Base-by-base conservation (phyloP, 2,888 invertebrate genomes). In the Dryocosmus kuriphilus region DNA sequence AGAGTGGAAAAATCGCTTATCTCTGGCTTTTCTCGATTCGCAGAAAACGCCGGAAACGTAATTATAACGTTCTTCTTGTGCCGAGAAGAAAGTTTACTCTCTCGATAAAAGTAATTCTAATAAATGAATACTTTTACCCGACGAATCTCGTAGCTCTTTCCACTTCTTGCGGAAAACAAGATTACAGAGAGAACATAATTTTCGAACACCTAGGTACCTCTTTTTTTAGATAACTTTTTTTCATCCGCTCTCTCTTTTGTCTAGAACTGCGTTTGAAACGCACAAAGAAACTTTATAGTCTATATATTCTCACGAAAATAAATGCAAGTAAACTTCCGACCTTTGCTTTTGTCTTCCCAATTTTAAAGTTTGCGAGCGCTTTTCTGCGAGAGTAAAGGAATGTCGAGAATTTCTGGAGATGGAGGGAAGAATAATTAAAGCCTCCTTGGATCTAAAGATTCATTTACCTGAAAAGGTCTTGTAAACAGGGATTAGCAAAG, bases 131-230 rank as follows among this genome's bases (percentile, higher is more conserved):
- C 63, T 63, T 63, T 35, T 35, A 24, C n/a, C 14, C 22, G 35
- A 32, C 22, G n/a, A 62, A 19, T 22, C 35, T 63, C 35, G 38
- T 63, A n/a, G 35, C 63, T 63, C 22, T 63, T 38, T 63, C n/a
- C n/a, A 7, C 5, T 11, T 32, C 35, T 63, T 22, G 35, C 35
- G 6, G n/a, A 63, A 38, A 63, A 63, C 35, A 63, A 14, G 63
- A 63, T 63, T 63, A 63, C 63, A 35, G 35, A n/a, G 35, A 63
- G 63, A 63, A 38, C 63, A 63, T 63, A 63, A 63, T 32, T 63
- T 35, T 35, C 22, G 14, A 63, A 63, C n/a, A n/a, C 35, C 22
- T 22, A 63, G 5, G 1, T 16, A n/a, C n/a, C 16, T 41, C 16
- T 62, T 30, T 62, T 19, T 35, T 62, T 1, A 62, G 30, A 62